phyloP scores from a whole-genome alignment of 2,797 vertebrate genomes.

The Tokudaia muenninki region DNA sequence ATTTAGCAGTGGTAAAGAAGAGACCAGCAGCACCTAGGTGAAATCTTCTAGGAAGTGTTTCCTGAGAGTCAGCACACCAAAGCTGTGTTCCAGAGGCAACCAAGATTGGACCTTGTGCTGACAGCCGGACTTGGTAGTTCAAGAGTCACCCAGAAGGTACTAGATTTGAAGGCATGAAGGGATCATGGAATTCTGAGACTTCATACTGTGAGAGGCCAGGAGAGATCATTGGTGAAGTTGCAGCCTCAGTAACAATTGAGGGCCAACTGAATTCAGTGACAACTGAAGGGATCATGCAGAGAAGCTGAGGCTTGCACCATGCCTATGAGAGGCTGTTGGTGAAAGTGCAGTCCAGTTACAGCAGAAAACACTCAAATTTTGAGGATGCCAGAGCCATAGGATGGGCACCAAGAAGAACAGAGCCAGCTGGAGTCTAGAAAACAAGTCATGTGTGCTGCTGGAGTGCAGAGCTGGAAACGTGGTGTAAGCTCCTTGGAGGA shows the following conservation, averaged over 20 bases:
- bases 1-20: neutral
- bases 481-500: too few species aligned
- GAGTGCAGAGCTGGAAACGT: neutral
- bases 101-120: neutral
- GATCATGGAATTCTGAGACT: neutral
- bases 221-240: neutral
- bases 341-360: neutral
- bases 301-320: neutral
- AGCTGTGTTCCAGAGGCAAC: neutral
- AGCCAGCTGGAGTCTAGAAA: neutral
- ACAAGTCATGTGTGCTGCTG: neutral
- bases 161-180: neutral
- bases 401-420: neutral
- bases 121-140: neutral
- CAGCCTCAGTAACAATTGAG: neutral
- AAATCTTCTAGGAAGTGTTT: neutral
- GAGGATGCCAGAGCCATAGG: neutral
- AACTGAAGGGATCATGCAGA: neutral
- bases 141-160: too few species aligned
- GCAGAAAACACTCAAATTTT: neutral
- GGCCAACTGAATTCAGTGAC: neutral
- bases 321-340: neutral
- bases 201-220: neutral
- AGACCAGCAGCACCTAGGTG: neutral
- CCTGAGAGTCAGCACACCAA: neutral